These are phyloP conservation scores for Halcyon malimbica DNA, from an alignment of 2,113 vertebrate species.

Conservation along the genomic window DNA sequence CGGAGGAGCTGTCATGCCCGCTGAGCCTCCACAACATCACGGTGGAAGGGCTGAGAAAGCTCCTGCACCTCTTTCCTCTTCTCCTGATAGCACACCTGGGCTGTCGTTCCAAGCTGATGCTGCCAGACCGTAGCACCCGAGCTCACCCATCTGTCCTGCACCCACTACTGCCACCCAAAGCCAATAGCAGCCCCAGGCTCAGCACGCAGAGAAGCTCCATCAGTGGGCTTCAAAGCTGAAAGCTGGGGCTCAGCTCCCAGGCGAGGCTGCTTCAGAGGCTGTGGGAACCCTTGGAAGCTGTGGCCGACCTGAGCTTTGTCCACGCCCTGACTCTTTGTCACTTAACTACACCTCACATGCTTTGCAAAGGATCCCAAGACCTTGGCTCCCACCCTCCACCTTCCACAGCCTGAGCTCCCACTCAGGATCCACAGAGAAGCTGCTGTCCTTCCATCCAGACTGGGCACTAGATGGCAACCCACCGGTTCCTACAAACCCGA, in stretches of 20 bases:
- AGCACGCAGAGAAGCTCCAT: neutral
- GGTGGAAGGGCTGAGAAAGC: neutral
- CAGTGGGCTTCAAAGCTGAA: too few relatives aligned
- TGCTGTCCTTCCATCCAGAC: neutral
- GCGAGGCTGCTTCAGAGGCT: neutral
- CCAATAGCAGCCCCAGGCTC: neutral
- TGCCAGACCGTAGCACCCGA: neutral
- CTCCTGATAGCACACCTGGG: neutral
- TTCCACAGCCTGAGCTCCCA: neutral
- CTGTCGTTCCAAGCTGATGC: neutral
- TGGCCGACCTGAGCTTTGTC: neutral
- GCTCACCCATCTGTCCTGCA: neutral
- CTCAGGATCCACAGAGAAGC: neutral
- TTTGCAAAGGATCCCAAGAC: neutral
- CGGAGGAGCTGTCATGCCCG: rapidly evolving
- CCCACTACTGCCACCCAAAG: neutral
- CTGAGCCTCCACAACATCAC: rapidly evolving
- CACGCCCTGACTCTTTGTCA: neutral
- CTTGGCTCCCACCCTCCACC: neutral
- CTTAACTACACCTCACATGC: neutral
- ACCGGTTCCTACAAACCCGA: neutral
- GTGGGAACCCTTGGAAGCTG: neutral
- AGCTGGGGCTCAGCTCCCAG: neutral
- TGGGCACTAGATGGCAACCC: neutral
- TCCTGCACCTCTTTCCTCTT: neutral